These are phyloP conservation scores for Merodon equestris DNA, from an alignment of 2,888 invertebrate genomes.

Conservation along the genomic window DNA sequence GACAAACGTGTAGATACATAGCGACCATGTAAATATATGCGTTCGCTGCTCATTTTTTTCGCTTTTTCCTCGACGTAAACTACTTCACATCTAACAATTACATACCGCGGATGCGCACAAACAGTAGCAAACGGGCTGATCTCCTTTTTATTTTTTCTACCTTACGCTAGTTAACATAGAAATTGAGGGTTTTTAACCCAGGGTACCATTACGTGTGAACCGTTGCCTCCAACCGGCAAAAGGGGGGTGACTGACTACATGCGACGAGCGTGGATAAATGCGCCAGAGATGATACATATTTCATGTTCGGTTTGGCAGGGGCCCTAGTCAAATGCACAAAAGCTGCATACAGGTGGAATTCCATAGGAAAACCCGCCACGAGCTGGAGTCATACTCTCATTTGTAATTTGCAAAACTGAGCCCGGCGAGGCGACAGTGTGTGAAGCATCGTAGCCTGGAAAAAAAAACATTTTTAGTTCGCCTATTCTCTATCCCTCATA, in stretches of 20 bases:
- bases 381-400: constrained; percentile 39
- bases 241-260: constrained; percentile 7
- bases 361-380: neutral
- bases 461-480: constrained; percentile 42
- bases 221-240: constrained; percentile 4
- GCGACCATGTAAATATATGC: constrained; percentile 31
- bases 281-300: constrained; percentile 54
- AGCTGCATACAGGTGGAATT: constrained; percentile 25
- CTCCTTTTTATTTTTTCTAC: constrained; percentile 24
- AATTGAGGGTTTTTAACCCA: constrained; percentile 59
- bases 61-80: constrained; percentile 15
- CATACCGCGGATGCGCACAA: constrained; percentile 51
- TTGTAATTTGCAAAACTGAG: constrained; percentile 41
- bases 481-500: constrained; percentile 5
- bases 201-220: constrained; percentile 45
- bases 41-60: constrained; percentile 60
- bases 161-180: constrained; percentile 37
- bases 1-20: no score
- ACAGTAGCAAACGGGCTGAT: constrained; percentile 15
- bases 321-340: constrained; percentile 55
- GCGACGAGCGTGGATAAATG: constrained; percentile 19
- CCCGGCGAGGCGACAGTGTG: constrained; percentile 12
- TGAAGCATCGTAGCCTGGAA: constrained; percentile 35
- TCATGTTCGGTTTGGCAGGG: constrained; percentile 47
- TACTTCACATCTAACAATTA: constrained; percentile 62